Conservation (phyloP, 2,113 vertebrate genomes). For the Phrynosoma platyrhinos region DNA sequence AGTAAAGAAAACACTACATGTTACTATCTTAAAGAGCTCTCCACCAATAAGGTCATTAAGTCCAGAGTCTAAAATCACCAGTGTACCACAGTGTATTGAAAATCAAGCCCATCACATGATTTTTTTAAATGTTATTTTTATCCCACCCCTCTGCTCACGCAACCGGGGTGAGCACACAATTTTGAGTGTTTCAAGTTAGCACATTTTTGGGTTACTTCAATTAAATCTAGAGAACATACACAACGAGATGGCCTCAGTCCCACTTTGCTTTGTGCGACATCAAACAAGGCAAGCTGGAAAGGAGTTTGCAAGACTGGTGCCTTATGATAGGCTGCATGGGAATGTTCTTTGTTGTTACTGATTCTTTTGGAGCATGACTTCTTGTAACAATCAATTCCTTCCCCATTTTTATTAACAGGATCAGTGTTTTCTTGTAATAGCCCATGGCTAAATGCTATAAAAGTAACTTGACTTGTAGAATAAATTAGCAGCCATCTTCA, state of each 20-base stretch:
- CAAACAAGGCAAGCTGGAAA: slow-evolving; percentile 8
- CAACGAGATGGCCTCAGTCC: background rate
- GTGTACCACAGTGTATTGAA: background rate
- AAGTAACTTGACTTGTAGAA: background rate
- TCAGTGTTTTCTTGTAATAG: slow-evolving; percentile 1
- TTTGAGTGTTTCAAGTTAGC: background rate
- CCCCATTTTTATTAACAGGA: background rate
- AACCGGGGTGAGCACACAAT: too few species aligned
- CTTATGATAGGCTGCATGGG: background rate
- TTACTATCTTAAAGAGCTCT: background rate
- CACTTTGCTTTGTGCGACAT: background rate
- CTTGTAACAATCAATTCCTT: slow-evolving; percentile 1
- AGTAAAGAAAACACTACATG: background rate
- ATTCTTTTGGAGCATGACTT: background rate
- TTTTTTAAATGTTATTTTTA: too few species aligned
- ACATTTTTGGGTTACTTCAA: background rate
- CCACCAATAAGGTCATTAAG: background rate
- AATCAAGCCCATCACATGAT: background rate
- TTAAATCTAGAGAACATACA: background rate
- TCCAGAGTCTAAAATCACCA: too few species aligned
- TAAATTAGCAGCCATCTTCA: slow-evolving; percentile 8
- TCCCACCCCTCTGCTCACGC: too few species aligned
- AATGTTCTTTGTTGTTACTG: background rate
- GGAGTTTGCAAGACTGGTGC: background rate
- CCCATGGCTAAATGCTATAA: slow-evolving; percentile 2